Conservation (phyloP, 2,888 invertebrate genomes). For the Caenorhabditis sulstoni region DNA sequence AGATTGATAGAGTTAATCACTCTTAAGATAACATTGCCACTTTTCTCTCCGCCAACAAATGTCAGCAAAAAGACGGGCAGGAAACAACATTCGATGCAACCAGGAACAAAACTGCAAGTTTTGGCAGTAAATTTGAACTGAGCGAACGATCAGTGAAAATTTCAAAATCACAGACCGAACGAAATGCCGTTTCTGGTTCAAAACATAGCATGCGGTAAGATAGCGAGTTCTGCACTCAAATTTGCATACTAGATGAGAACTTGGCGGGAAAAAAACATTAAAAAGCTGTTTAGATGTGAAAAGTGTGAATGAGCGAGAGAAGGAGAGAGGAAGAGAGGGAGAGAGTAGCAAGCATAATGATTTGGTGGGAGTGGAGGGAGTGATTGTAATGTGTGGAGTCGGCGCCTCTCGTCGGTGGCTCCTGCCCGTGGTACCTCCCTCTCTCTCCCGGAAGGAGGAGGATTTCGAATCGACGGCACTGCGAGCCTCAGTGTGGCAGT, state of each 20-base stretch:
- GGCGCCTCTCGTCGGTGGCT: slow-evolving; percentile 39
- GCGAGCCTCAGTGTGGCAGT: no score
- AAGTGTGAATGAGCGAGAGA: slow-evolving; percentile 47
- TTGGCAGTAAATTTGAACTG: no score
- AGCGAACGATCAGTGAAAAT: no score
- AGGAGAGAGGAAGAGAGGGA: not conserved
- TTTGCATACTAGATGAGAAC: not conserved
- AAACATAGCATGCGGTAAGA: no score
- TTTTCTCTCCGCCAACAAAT: slow-evolving; percentile 46
- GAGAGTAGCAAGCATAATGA: slow-evolving; percentile 59
- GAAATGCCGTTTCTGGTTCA: no score
- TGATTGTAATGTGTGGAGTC: slow-evolving; percentile 62
- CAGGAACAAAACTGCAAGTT: slow-evolving; percentile 28
- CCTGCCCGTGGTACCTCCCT: slow-evolving; percentile 11
- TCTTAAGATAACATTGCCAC: slow-evolving; percentile 63
- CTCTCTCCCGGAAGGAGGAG: not conserved
- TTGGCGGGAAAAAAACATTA: slow-evolving; percentile 18
- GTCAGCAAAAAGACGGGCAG: slow-evolving; percentile 23
- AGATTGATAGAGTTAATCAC: slow-evolving; percentile 59
- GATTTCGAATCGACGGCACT: slow-evolving; percentile 29
- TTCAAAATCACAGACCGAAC: no score
- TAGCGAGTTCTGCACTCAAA: no score
- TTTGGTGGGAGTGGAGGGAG: slow-evolving; percentile 42
- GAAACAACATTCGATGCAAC: slow-evolving; percentile 26
- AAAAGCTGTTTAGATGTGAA: slow-evolving; percentile 50